A percentile compares a stretch with the other conserved stretches of the same genome.
Conservation (phyloP, 2,113 vertebrate species). For the Protobothrops flavoviridis region DNA sequence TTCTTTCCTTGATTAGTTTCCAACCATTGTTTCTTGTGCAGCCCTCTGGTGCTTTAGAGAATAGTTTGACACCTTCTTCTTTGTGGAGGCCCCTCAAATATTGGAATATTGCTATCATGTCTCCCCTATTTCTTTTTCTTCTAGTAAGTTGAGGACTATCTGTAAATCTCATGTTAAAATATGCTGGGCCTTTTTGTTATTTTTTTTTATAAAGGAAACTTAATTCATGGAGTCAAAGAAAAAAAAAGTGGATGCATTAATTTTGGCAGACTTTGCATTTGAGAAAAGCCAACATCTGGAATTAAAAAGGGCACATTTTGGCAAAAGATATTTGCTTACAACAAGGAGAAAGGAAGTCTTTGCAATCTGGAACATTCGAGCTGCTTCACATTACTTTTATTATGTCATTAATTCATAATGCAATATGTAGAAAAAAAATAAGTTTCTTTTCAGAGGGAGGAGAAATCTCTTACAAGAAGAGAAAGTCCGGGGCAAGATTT, state of each 20-base stretch:
- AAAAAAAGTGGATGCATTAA: not conserved
- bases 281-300: not conserved
- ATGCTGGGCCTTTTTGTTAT: slow-evolving; percentile 48
- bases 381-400: not conserved
- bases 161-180: slow-evolving; percentile 49
- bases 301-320: not conserved
- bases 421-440: not conserved
- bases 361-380: not conserved
- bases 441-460: not conserved
- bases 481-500: not conserved
- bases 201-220: slow-evolving; percentile 60
- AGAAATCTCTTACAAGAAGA: not conserved
- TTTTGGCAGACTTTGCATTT: not conserved
- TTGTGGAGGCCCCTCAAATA: too few relatives aligned
- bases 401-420: not conserved
- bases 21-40: too few relatives aligned
- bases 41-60: too few relatives aligned
- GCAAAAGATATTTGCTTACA: not conserved
- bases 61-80: too few relatives aligned
- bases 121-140: too few relatives aligned
- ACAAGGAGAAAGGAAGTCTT: not conserved
- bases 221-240: slow-evolving; percentile 34
- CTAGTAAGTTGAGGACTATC: not conserved
- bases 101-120: too few relatives aligned
- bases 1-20: too few relatives aligned